Conservation (phyloP, 2,113 vertebrate genomes). For the Uropsilus gracilis region DNA sequence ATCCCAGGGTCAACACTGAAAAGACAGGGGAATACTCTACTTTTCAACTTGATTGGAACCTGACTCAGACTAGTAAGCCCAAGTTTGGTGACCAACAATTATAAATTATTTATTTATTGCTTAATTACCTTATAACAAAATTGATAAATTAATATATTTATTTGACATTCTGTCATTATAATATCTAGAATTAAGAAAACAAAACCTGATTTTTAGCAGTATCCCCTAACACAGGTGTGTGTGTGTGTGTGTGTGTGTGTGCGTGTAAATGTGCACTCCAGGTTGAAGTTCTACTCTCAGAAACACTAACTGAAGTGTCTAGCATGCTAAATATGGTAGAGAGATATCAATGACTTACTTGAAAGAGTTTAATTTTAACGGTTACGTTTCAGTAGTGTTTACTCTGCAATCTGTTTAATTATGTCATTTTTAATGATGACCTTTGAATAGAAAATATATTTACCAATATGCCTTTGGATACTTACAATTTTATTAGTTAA, state of each 20-base stretch:
- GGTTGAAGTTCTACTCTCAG: background rate
- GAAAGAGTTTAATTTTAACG: background rate
- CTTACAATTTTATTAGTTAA: background rate
- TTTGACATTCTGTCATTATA: background rate
- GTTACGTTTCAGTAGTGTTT: background rate
- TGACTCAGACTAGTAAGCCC: background rate
- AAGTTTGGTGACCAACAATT: background rate
- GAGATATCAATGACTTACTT: background rate
- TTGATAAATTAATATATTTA: background rate
- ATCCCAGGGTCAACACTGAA: background rate
- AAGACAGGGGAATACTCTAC: background rate
- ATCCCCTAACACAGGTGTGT: background rate
- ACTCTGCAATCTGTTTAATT: background rate
- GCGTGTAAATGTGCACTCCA: fast-evolving
- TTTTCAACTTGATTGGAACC: background rate
- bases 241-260: background rate
- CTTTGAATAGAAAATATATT: background rate
- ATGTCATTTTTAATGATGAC: background rate
- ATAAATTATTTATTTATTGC: background rate
- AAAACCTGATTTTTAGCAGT: background rate
- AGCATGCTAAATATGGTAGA: background rate
- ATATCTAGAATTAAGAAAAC: background rate
- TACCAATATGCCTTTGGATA: background rate
- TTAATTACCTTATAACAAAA: background rate
- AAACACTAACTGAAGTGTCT: background rate